phyloP scores from a whole-genome alignment of 2,113 vertebrate genomes.

The Leucosticte australis region DNA sequence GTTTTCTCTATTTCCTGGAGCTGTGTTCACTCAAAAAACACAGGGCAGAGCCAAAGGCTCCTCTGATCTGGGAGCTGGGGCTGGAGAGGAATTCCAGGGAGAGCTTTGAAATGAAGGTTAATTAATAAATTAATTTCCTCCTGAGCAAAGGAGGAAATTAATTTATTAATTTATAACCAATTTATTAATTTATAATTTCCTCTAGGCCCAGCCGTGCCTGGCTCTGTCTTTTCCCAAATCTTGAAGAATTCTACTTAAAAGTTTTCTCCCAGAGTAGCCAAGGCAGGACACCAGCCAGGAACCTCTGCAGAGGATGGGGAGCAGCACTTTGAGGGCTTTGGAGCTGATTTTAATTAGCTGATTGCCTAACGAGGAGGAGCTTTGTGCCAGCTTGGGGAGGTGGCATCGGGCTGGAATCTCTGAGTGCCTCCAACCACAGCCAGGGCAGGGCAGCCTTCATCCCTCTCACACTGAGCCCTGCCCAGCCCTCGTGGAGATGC shows the following conservation, averaged over 20 bases:
- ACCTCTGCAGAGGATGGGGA: background rate
- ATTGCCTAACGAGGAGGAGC: background rate
- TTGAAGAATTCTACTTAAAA: background rate
- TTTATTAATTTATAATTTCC: no score
- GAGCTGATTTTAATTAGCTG: no score
- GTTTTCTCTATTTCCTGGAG: no score
- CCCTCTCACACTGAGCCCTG: rapidly evolving
- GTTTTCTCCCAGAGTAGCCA: background rate
- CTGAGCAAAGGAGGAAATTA: no score
- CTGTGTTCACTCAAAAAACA: background rate
- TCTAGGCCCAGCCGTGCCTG: no score
- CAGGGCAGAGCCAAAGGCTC: background rate
- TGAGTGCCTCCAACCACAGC: background rate
- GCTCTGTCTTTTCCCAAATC: background rate
- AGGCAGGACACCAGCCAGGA: background rate
- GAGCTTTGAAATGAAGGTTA: background rate
- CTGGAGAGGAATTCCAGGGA: background rate
- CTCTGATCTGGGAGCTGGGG: background rate
- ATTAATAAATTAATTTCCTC: background rate
- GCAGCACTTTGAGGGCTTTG: background rate
- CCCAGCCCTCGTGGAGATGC: background rate
- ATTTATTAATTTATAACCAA: no score
- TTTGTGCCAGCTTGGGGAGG: no score
- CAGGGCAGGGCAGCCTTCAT: background rate
- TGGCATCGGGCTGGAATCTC: background rate